Evolutionary conservation across 2,113 vertebrate species (phyloP).

Genomic region (Archilochus colubris): DNA sequence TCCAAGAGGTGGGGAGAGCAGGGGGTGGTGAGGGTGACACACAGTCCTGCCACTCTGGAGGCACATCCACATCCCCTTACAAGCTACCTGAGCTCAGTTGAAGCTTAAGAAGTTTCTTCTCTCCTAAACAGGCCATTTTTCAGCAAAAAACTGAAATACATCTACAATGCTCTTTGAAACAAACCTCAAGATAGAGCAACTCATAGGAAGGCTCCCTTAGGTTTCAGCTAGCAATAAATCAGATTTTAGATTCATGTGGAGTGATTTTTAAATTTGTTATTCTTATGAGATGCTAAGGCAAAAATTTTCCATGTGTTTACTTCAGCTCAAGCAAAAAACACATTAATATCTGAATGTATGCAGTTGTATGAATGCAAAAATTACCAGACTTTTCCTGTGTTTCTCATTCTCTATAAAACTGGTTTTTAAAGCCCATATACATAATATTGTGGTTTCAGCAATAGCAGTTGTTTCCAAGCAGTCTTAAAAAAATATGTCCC

Average conservation of each 20-base stretch:
- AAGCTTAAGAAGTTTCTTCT: neutral
- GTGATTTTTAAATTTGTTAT: neutral
- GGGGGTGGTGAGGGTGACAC: neutral
- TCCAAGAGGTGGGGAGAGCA: neutral
- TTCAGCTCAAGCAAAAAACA: neutral
- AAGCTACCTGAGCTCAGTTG: neutral
- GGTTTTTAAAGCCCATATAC: neutral
- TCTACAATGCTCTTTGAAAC: neutral
- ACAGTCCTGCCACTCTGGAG: neutral
- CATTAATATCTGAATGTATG: neutral
- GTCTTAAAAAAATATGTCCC: neutral
- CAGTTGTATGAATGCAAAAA: neutral
- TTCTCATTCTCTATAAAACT: slow-evolving; percentile 1
- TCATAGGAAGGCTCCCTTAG: neutral
- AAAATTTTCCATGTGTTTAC: neutral
- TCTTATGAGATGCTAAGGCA: neutral
- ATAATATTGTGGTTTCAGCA: neutral
- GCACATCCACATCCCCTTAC: neutral
- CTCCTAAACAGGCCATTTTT: neutral
- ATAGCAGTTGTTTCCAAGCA: neutral
- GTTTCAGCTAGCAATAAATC: neutral
- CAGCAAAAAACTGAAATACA: neutral
- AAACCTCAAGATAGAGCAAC: neutral
- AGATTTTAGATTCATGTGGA: neutral
- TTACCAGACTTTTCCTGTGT: neutral